Conservation (phyloP, 2,797 vertebrate species). For the Rhinatrema bivittatum region DNA sequence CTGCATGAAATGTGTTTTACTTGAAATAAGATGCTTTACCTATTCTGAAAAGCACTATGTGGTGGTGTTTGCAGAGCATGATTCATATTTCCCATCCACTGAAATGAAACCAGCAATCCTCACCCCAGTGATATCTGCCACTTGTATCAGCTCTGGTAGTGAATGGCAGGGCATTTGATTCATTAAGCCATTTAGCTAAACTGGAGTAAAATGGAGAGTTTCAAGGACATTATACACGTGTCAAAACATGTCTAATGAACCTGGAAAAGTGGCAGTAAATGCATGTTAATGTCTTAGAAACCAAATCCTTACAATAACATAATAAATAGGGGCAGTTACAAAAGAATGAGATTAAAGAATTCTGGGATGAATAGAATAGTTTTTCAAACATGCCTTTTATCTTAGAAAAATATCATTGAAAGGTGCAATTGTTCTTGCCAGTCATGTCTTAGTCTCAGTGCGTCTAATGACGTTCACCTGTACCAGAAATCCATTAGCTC, state of each 20-base stretch:
- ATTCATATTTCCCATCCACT: no score
- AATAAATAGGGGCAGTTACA: conserved; percentile 13
- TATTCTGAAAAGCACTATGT: no score
- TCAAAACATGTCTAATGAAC: conserved; percentile 14
- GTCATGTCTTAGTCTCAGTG: conserved; percentile 36
- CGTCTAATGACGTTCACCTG: conserved; percentile 31
- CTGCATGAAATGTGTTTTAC: no score
- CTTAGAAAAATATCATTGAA: conserved; percentile 25
- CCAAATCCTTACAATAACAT: conserved; percentile 12
- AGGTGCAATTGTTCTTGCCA: conserved; percentile 37
- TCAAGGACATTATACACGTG: conserved; percentile 5
- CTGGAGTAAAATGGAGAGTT: neutral
- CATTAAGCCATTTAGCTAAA: no score
- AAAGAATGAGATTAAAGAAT: conserved; percentile 5
- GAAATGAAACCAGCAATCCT: no score
- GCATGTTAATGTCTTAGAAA: conserved; percentile 27
- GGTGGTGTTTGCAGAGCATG: no score
- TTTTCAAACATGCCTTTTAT: conserved; percentile 16
- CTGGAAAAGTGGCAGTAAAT: conserved; percentile 21
- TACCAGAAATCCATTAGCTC: conserved; percentile 35
- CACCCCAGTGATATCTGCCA: no score
- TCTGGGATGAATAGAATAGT: conserved; percentile 13
- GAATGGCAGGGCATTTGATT: no score
- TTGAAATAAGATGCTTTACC: no score
- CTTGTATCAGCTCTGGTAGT: no score